phyloP scores from a whole-genome alignment of 2,888 invertebrate genomes.

The Dromius quadrimaculatus region DNA sequence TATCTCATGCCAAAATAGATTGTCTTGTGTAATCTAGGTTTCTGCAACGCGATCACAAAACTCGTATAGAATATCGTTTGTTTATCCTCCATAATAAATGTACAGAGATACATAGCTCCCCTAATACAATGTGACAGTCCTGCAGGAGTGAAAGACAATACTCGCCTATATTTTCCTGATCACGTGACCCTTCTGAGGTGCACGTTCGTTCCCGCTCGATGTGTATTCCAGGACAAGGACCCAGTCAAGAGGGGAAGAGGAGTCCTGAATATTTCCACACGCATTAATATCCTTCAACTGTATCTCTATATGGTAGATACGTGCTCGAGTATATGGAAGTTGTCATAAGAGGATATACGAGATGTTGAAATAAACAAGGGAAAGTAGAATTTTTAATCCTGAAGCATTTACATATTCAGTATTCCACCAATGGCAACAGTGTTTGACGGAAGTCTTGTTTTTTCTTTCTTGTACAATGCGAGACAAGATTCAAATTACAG shows the following conservation, averaged over 20 bases:
- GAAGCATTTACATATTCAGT: too few species aligned
- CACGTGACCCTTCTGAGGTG: slow-evolving; percentile 16
- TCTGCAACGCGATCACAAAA: too few species aligned
- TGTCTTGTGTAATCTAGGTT: too few species aligned
- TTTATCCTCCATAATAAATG: too few species aligned
- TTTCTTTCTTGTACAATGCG: too few species aligned
- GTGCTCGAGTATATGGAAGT: slow-evolving; percentile 19
- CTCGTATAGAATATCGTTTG: too few species aligned
- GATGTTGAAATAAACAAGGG: neutral
- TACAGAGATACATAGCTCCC: too few species aligned
- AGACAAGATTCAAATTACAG: too few species aligned
- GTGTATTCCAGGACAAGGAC: slow-evolving; percentile 1
- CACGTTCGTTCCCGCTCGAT: slow-evolving; percentile 1
- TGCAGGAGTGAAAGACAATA: slow-evolving; percentile 12
- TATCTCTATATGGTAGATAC: slow-evolving; percentile 46
- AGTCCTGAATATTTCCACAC: slow-evolving; percentile 45
- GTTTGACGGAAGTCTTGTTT: too few species aligned
- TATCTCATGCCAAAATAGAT: too few species aligned
- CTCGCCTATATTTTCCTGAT: slow-evolving; percentile 18
- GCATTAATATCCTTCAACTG: slow-evolving; percentile 51
- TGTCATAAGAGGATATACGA: neutral
- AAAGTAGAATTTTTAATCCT: too few species aligned
- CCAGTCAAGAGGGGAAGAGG: neutral
- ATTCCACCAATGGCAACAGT: too few species aligned
- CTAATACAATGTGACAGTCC: neutral